These are phyloP conservation scores for Stichodactyla helianthus DNA, from an alignment of 64 coral and sea anemone genomes.

Conservation along the genomic window DNA sequence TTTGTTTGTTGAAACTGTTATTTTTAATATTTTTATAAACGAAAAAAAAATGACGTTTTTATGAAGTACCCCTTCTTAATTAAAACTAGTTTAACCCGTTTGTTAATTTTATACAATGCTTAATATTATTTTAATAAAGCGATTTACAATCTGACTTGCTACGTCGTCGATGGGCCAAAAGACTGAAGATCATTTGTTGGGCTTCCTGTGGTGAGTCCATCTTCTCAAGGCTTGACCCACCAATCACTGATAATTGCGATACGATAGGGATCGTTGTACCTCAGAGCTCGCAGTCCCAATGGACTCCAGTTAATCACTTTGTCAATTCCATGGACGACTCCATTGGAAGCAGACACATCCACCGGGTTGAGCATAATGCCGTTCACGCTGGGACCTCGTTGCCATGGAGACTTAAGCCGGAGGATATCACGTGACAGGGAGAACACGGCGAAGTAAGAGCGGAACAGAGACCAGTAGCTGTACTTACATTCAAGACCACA, in stretches of 20 bases:
- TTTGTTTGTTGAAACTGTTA: no score
- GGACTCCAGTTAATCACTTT: conserved; percentile 37
- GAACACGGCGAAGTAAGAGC: conserved; percentile 14
- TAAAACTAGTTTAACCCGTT: no score
- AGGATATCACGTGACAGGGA: conserved; percentile 49
- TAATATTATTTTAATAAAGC: no score
- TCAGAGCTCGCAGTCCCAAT: background rate
- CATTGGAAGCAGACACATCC: conserved; percentile 66
- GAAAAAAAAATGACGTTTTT: no score
- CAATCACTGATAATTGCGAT: background rate
- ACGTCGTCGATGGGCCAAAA: background rate
- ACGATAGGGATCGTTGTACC: background rate
- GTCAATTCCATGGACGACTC: conserved; percentile 69
- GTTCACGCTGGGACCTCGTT: conserved; percentile 36
- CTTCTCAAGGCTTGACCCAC: background rate
- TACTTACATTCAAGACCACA: conserved; percentile 74
- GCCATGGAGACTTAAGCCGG: conserved; percentile 4
- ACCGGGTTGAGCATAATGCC: conserved; percentile 7
- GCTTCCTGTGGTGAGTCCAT: background rate
- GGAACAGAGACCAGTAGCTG: conserved; percentile 86
- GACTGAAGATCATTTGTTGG: background rate
- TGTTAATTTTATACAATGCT: no score
- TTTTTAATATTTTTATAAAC: no score
- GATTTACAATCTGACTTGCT: background rate
- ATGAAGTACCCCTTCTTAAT: no score